Evolutionary conservation across 2,113 vertebrate species (phyloP).

Genomic region (Coryphaenoides rupestris): DNA sequence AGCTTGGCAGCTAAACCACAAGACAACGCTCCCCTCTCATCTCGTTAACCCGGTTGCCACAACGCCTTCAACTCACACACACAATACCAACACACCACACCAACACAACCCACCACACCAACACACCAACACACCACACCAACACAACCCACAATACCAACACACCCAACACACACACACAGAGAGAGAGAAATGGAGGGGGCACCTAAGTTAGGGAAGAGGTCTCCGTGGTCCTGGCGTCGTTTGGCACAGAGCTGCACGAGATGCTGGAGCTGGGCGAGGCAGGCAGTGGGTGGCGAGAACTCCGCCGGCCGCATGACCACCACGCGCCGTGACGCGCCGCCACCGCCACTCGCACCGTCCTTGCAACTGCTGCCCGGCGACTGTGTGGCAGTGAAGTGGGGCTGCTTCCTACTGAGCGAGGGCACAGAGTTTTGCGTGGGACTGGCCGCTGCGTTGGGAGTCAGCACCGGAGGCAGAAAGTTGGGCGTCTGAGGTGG

Average conservation of each 20-base stretch:
- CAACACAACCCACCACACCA: too few species aligned
- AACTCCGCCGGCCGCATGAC: conserved; percentile 89
- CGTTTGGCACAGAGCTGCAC: conserved; percentile 91
- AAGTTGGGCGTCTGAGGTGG: conserved; percentile 89
- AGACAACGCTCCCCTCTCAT: too few species aligned
- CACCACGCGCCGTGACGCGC: conserved; percentile 79
- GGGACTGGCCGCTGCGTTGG: conserved; percentile 79
- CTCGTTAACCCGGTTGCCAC: too few species aligned
- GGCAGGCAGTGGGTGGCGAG: conserved; percentile 84
- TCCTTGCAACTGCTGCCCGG: conserved; percentile 51
- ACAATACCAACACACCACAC: too few species aligned
- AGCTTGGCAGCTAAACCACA: too few species aligned
- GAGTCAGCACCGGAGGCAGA: conserved; percentile 83
- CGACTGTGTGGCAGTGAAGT: conserved; percentile 70
- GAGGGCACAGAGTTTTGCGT: conserved; percentile 82
- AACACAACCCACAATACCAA: too few species aligned
- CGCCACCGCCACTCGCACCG: conserved; percentile 42
- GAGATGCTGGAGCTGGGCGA: conserved; percentile 91
- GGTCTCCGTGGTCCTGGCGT: conserved; percentile 86
- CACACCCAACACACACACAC: too few species aligned
- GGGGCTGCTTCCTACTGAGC: conserved; percentile 83
- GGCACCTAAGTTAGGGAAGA: conserved; percentile 96
- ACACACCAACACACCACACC: too few species aligned
- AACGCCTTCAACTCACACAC: too few species aligned
- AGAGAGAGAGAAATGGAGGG: conserved; percentile 9